Conservation (phyloP, 2,888 invertebrate genomes). For the Melanargia galathea region DNA sequence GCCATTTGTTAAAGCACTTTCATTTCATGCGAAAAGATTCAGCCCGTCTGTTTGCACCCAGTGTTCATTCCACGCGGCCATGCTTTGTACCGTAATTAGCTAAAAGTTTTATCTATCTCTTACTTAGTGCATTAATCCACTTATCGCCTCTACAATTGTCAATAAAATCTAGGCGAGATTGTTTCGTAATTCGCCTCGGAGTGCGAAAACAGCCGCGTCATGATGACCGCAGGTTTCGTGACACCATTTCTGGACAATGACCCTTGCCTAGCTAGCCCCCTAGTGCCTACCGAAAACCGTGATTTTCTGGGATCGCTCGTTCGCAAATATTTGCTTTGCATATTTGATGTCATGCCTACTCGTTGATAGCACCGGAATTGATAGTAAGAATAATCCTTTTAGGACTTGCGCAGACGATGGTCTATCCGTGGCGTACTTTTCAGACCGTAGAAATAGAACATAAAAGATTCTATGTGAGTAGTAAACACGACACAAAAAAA, state of each 20-base stretch:
- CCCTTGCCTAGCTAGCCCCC: slow-evolving; percentile 37
- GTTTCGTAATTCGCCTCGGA: slow-evolving; percentile 39
- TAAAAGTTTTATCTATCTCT: not conserved
- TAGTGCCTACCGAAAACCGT: slow-evolving; percentile 43
- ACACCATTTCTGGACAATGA: slow-evolving; percentile 61
- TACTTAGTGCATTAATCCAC: not conserved
- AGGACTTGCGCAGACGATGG: too few relatives aligned
- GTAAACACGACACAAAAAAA: too few relatives aligned
- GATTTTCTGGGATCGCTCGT: not conserved
- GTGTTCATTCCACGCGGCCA: too few relatives aligned
- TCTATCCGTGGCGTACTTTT: too few relatives aligned
- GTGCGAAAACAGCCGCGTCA: slow-evolving; percentile 52
- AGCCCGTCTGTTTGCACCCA: too few relatives aligned
- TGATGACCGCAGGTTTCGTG: slow-evolving; percentile 57
- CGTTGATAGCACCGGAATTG: too few relatives aligned
- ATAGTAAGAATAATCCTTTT: slow-evolving; percentile 1
- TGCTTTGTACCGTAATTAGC: too few relatives aligned
- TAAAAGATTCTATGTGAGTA: too few relatives aligned
- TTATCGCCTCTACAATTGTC: slow-evolving; percentile 7
- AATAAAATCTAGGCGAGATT: slow-evolving; percentile 30
- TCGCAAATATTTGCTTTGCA: slow-evolving; percentile 9
- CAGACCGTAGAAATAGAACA: too few relatives aligned
- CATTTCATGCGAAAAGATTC: too few relatives aligned
- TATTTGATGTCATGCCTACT: not conserved
- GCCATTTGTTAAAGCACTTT: too few relatives aligned